Conservation (phyloP, 2,888 invertebrate genomes). For the Trichacis sp. region DNA sequence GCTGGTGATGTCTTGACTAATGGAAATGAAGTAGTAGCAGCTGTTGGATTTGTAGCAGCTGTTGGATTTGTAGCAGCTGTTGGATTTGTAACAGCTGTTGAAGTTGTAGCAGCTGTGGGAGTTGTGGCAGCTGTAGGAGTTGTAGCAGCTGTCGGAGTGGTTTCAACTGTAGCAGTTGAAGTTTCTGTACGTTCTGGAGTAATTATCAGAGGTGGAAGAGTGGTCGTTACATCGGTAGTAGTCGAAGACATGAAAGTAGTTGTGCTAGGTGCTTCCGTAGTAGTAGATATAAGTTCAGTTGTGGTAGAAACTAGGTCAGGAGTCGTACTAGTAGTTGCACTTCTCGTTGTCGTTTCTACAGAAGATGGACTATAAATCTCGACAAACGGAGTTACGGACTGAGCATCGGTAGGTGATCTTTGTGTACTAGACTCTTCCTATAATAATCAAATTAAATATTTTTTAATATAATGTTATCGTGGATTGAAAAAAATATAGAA, state of each 20-base stretch:
- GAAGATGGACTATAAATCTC: constrained; percentile 57
- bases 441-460: constrained; percentile 3
- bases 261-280: constrained; percentile 25
- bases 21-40: constrained; percentile 31
- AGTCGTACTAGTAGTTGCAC: constrained; percentile 19
- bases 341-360: constrained; percentile 28
- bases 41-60: too few species aligned
- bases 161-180: too few species aligned
- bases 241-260: too few species aligned
- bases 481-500: too few species aligned
- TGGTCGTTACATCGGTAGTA: constrained; percentile 16
- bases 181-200: too few species aligned
- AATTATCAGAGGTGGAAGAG: constrained; percentile 30
- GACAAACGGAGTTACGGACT: constrained; percentile 55
- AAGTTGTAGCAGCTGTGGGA: constrained; percentile 36
- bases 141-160: constrained; percentile 18
- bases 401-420: constrained; percentile 45
- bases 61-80: too few species aligned
- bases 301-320: constrained; percentile 39
- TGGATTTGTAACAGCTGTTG: constrained; percentile 17
- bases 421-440: constrained; percentile 54
- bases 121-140: too few species aligned
- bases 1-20: constrained; percentile 10
- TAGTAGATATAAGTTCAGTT: constrained; percentile 39
- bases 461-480: too few species aligned